Conservation (phyloP, 92 coral and sea anemone species). For the Zoanthus solanderi region DNA sequence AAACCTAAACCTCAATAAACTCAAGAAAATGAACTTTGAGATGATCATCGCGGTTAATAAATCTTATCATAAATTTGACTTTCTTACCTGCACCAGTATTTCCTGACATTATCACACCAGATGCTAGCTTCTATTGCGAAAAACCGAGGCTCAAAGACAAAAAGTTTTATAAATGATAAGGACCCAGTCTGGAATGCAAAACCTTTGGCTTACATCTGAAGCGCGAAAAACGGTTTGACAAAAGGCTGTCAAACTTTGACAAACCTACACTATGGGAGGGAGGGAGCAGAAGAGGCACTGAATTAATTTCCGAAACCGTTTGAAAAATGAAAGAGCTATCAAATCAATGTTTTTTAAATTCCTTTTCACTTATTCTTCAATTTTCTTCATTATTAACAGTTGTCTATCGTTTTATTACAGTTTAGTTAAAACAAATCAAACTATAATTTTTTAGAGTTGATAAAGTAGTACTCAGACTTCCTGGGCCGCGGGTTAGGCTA, state of each 20-base stretch:
- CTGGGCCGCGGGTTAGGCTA: neutral
- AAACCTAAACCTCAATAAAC: neutral
- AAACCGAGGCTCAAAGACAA: neutral
- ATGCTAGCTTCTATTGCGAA: neutral
- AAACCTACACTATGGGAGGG: slow-evolving; percentile 10
- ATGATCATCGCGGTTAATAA: neutral
- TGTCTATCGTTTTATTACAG: neutral
- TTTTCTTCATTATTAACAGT: neutral
- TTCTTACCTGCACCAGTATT: slow-evolving; percentile 22
- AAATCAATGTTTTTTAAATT: too few species aligned
- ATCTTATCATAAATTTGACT: neutral
- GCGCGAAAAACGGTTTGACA: slow-evolving; percentile 47
- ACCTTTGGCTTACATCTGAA: neutral
- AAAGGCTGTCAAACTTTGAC: slow-evolving; percentile 4
- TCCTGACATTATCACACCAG: slow-evolving; percentile 14
- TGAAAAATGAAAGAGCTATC: neutral
- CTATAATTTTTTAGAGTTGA: neutral
- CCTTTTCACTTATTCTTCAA: too few species aligned
- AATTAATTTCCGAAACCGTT: neutral
- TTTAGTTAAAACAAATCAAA: neutral
- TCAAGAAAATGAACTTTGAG: neutral
- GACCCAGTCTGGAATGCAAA: neutral
- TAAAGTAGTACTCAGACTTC: slow-evolving; percentile 28
- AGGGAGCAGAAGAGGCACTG: neutral
- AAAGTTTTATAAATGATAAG: neutral